phyloP scores from a whole-genome alignment of 37 sponge, comb jelly and placozoan genomes.

The Lycopodina hypogea region DNA sequence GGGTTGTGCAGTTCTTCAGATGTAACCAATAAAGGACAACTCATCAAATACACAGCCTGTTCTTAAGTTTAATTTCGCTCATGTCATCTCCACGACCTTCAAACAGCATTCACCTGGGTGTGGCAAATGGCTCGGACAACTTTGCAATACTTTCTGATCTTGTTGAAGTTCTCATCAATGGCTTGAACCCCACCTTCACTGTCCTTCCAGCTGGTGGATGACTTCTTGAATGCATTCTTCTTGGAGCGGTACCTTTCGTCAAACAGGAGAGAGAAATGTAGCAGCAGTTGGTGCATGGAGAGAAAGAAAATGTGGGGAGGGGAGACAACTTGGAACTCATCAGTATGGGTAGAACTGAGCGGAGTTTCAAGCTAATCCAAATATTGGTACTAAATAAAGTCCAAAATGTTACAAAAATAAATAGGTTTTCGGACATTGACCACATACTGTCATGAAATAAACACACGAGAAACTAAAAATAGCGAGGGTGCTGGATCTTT shows the following conservation, averaged over 20 bases:
- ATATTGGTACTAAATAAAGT: background rate
- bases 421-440: background rate
- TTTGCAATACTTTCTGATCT: conserved; percentile 97
- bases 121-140: conserved; percentile 92
- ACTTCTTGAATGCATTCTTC: conserved; percentile 91
- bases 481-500: too few species aligned
- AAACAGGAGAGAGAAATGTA: background rate
- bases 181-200: conserved; percentile 67
- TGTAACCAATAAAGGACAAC: too few species aligned
- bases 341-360: conserved; percentile 76
- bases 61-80: too few species aligned
- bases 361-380: conserved; percentile 71
- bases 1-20: too few species aligned
- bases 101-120: conserved; percentile 72
- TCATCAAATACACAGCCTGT: too few species aligned
- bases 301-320: background rate
- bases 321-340: conserved; percentile 63
- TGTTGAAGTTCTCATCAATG: conserved; percentile 83
- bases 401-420: background rate
- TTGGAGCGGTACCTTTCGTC: conserved; percentile 86
- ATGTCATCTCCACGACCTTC: background rate
- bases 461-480: too few species aligned
- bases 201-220: conserved; percentile 80
- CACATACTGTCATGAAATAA: too few species aligned
- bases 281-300: background rate